Conservation (phyloP, 92 coral and sea anemone genomes). For the Heteractis magnifica region DNA sequence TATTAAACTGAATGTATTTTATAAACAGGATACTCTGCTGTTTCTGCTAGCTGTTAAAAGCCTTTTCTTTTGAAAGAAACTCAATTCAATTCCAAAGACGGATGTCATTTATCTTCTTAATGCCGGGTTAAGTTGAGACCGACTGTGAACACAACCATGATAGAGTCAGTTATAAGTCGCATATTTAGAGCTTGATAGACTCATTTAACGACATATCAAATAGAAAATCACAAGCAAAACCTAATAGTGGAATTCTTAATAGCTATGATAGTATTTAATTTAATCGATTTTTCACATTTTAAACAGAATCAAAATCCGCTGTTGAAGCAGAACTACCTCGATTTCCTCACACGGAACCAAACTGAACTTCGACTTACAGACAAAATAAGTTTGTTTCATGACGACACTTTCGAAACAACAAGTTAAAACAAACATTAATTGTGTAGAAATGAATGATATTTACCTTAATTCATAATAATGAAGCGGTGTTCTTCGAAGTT, state of each 20-base stretch:
- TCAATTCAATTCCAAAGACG: neutral
- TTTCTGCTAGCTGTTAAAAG: neutral
- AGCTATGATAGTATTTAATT: neutral
- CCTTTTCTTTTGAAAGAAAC: neutral
- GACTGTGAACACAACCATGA: neutral
- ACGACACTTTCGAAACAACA: neutral
- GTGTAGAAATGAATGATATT: neutral
- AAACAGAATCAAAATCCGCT: neutral
- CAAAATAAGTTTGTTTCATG: neutral
- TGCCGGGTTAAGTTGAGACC: neutral
- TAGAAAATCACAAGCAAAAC: neutral
- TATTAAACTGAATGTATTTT: neutral
- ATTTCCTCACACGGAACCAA: constrained; percentile 5
- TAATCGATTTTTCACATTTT: neutral
- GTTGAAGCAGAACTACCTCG: neutral
- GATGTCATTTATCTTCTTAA: neutral
- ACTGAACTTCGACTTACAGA: neutral
- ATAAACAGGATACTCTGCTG: neutral
- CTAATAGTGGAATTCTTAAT: neutral
- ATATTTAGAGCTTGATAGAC: no score
- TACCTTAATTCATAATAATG: neutral
- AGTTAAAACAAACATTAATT: neutral
- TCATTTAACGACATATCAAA: neutral
- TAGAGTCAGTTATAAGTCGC: no score
- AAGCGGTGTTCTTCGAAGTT: neutral